Base-by-base conservation (phyloP, 2,888 invertebrate species). In the Phragmatobia fuliginosa region DNA sequence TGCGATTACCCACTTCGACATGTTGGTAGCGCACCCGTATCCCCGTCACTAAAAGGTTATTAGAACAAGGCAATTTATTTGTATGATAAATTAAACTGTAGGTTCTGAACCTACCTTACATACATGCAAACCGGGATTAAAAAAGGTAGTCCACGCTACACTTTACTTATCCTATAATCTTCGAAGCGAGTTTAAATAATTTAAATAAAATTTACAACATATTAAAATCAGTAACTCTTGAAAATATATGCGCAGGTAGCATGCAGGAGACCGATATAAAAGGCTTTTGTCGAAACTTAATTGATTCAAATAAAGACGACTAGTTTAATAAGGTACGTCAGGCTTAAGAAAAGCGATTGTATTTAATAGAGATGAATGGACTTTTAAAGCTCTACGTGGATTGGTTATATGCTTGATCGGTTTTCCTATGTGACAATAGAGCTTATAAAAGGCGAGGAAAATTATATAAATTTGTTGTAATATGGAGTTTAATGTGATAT, bases 241-340 rank as follows among this genome's bases (percentile, higher is more conserved):
- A 2, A 21, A 52, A 10, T 10, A 7, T 11, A 36, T 33, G 8
- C 33, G 7, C 8, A 33, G n/a, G 45, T 36, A 31, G 41, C 41
- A 41, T 41, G 18, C 25, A 16, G 10, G 10, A 64, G 10, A 14
- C 18, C 16, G n/a, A 33, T 52, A 56, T n/a, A 52, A 28, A 56
- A 68, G 49, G 45, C 73, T 60, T 73, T 83, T 83, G 79, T 81
- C 59, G 28, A 72, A 67, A 67, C 72, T 73, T 74, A 82, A 83
- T 81, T 83, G 79, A 79, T 76, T 70, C 49, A 62, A 67, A 62
- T 68, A 71, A 67, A 64, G 8, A 10, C 59, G 38, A 52, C 84
- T 76, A 81, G 63, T 77, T 56, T 32, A 61, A 6, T 18, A 38
- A 60, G 80, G 77, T n/a, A 79, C 70, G 45, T 64, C 16, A 33